Percentiles rank a stretch among this genome's conserved stretches.
Evolutionary conservation across 1,140 invertebrate genomes (phyloP).

Genomic region (Popillia japonica): DNA sequence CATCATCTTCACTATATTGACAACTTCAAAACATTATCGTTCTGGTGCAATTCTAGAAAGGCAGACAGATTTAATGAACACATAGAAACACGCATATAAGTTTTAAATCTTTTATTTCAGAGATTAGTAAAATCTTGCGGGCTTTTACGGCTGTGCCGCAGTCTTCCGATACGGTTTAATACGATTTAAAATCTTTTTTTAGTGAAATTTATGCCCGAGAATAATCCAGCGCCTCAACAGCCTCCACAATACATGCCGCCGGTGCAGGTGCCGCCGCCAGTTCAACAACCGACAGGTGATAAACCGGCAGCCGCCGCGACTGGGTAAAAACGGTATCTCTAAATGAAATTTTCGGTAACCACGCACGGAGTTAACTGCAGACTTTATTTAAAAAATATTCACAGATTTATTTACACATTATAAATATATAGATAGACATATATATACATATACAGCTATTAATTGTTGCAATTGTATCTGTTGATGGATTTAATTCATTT

Average conservation of each 20-base stretch:
- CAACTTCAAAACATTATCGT: too few relatives aligned
- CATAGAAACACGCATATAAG: neutral
- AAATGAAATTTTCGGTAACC: neutral
- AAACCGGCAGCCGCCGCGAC: neutral
- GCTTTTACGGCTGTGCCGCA: neutral
- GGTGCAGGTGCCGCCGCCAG: neutral
- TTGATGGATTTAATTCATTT: neutral
- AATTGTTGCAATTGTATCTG: neutral
- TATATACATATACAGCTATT: neutral
- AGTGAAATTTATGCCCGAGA: slow-evolving; percentile 58
- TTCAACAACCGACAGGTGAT: slow-evolving; percentile 36
- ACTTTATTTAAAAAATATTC: too few relatives aligned
- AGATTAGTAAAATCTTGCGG: neutral
- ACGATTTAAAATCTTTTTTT: slow-evolving; percentile 40
- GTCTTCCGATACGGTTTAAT: neutral
- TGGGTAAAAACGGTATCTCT: neutral
- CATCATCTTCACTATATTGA: too few relatives aligned
- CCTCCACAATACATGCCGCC: slow-evolving; percentile 14
- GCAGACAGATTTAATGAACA: neutral
- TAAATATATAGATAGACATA: neutral
- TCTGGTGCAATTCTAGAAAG: too few relatives aligned
- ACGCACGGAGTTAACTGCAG: neutral
- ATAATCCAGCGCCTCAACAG: slow-evolving; percentile 36
- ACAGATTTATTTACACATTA: neutral
- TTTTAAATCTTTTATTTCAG: neutral